A percentile compares a stretch with the other conserved stretches of the same genome.
These are phyloP conservation scores for Carduelis carduelis DNA, from an alignment of 2,797 vertebrate genomes.

Conservation along the genomic window DNA sequence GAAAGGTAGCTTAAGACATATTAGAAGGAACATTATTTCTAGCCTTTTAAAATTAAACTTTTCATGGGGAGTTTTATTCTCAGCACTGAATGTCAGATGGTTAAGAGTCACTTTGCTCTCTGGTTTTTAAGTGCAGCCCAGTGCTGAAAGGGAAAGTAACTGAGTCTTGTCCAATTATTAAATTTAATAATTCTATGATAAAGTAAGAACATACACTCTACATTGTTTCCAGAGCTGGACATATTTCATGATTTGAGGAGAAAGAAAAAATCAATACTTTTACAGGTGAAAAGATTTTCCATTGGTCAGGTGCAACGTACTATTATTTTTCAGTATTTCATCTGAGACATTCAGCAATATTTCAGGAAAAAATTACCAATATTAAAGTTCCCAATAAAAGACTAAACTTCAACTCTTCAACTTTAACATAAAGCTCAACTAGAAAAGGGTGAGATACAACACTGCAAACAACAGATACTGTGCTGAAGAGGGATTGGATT, in stretches of 20 bases:
- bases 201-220: not conserved
- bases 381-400: not conserved
- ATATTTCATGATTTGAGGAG: not conserved
- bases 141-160: not conserved
- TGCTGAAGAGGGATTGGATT: not conserved
- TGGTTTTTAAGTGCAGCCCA: not conserved
- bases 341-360: not conserved
- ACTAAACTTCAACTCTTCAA: not conserved
- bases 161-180: not conserved
- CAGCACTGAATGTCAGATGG: fast-evolving
- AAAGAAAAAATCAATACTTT: not conserved
- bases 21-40: not conserved
- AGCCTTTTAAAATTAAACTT: not conserved
- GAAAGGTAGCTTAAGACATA: not conserved
- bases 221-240: not conserved
- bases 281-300: not conserved
- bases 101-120: not conserved
- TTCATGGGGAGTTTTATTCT: not conserved
- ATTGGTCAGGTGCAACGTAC: not conserved
- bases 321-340: not conserved
- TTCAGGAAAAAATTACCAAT: not conserved
- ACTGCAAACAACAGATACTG: not conserved
- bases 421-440: not conserved
- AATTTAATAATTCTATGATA: not conserved
- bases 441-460: not conserved